Percentiles rank a stretch among this genome's conserved stretches.
Evolutionary conservation across 2,113 vertebrate species (phyloP).

Genomic region (Thryonomys swinderianus): DNA sequence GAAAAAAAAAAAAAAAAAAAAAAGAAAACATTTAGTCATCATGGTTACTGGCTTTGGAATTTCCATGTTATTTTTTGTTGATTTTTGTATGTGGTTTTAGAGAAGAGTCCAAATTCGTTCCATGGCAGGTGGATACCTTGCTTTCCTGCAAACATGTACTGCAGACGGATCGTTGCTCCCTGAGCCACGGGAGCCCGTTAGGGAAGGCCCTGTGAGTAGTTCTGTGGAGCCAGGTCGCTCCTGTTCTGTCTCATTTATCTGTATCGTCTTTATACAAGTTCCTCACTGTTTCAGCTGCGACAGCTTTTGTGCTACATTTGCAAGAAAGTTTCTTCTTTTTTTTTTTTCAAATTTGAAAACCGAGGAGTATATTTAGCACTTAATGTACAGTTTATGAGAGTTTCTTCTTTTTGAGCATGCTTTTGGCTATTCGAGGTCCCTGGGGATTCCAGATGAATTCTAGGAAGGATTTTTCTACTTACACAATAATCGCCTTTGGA

Average conservation of each 20-base stretch:
- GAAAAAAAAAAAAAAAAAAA: no score
- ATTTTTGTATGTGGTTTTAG: neutral
- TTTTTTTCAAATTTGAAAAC: no score
- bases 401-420: neutral
- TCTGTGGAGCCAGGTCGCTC: neutral
- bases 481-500: neutral
- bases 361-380: no score
- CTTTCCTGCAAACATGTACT: neutral
- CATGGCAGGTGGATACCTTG: no score
- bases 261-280: neutral
- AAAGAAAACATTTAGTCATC: neutral
- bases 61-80: no score
- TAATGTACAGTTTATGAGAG: no score
- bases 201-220: no score
- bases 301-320: neutral
- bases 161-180: neutral
- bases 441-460: neutral
- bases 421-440: neutral
- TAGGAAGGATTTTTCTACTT: neutral
- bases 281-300: neutral
- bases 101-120: no score
- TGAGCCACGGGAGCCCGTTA: accelerated
- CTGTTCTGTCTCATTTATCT: neutral
- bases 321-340: neutral
- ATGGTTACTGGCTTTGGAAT: neutral